These are phyloP conservation scores for Lasioglossum zephyrum DNA, from an alignment of 2,888 invertebrate species.

Conservation along the genomic window DNA sequence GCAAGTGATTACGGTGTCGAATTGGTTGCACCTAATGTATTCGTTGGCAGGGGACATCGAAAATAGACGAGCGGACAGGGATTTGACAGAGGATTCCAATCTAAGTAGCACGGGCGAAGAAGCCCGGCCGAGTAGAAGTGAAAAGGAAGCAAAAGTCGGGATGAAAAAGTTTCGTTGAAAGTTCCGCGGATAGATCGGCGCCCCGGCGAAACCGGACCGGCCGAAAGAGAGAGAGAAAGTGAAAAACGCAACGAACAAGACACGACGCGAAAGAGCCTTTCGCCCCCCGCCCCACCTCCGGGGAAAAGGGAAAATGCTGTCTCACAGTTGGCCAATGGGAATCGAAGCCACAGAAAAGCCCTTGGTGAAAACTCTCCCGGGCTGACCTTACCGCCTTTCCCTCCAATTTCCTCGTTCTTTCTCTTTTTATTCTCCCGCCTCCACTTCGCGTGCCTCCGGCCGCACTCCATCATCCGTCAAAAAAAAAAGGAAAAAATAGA, in stretches of 20 bases:
- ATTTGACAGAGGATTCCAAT: constrained; percentile 27
- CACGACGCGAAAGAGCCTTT: constrained; percentile 22
- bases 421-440: constrained; percentile 30
- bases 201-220: neutral
- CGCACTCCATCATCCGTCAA: constrained; percentile 13
- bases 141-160: constrained; percentile 25
- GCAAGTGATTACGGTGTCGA: neutral
- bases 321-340: constrained; percentile 64
- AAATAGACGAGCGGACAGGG: neutral
- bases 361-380: constrained; percentile 49
- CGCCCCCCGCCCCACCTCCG: neutral
- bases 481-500: constrained; percentile 12
- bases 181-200: constrained; percentile 51
- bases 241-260: constrained; percentile 41
- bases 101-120: constrained; percentile 18
- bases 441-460: constrained; percentile 10
- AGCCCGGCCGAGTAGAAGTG: neutral
- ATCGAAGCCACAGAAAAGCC: constrained; percentile 71
- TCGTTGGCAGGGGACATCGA: neutral
- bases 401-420: constrained; percentile 43
- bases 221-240: constrained; percentile 2
- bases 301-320: constrained; percentile 57
- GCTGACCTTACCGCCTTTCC: constrained; percentile 46
- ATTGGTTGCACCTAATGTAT: neutral
- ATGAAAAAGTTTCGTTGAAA: constrained; percentile 56